These are phyloP conservation scores for Hippotragus niger DNA, from an alignment of 2,113 vertebrate species.

Conservation along the genomic window DNA sequence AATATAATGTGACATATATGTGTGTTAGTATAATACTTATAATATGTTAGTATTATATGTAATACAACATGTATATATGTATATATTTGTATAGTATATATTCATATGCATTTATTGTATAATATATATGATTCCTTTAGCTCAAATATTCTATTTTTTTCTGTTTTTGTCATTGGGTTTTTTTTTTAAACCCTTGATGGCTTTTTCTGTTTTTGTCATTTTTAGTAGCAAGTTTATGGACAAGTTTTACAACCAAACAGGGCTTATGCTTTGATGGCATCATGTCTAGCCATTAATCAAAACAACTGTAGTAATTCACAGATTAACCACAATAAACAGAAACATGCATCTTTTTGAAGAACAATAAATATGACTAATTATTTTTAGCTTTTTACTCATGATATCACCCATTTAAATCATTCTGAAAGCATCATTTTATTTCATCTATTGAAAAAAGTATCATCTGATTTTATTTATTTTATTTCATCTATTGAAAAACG, in stretches of 20 bases:
- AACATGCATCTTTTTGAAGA: not conserved
- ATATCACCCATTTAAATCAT: not conserved
- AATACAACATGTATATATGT: not conserved
- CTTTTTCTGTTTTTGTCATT: slow-evolving; percentile 31
- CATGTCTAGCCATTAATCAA: not conserved
- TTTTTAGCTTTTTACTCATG: not conserved
- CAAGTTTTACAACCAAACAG: not conserved
- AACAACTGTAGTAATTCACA: not conserved
- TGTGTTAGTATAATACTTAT: not conserved
- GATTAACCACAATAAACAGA: not conserved
- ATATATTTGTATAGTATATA: not conserved
- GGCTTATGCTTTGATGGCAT: not conserved
- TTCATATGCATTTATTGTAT: not conserved
- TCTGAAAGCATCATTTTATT: not conserved
- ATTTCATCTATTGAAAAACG: not conserved
- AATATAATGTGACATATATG: slow-evolving; percentile 10
- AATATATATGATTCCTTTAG: slow-evolving; percentile 28
- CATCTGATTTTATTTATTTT: not conserved
- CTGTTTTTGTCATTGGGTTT: slow-evolving; percentile 6
- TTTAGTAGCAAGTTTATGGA: not conserved
- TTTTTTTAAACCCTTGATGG: slow-evolving; percentile 35
- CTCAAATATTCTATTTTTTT: not conserved
- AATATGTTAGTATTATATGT: not conserved
- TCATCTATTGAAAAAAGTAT: not conserved
- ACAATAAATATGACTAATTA: not conserved